These are phyloP conservation scores for Microcebus lehilahytsara DNA, from an alignment of 2,113 vertebrate genomes.

Conservation along the genomic window DNA sequence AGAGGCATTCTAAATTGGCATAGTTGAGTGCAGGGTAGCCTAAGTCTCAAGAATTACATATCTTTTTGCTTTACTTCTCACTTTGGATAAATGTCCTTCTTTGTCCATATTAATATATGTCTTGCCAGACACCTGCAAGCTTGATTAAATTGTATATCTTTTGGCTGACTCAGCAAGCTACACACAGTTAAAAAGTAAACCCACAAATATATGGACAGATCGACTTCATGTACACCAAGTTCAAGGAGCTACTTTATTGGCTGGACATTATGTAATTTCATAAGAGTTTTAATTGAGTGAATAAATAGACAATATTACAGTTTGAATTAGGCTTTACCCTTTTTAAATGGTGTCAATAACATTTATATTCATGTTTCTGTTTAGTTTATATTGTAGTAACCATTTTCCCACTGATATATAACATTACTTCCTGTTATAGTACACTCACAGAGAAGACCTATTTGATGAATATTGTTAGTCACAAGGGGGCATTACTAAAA, in stretches of 20 bases:
- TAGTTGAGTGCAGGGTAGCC: background rate
- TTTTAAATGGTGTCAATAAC: background rate
- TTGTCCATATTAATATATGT: background rate
- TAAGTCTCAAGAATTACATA: conserved; percentile 39
- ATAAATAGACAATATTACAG: background rate
- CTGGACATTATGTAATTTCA: background rate
- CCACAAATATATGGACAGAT: background rate
- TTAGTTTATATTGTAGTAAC: conserved; percentile 24
- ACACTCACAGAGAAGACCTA: background rate
- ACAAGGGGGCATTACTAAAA: conserved; percentile 38
- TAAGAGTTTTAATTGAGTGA: background rate
- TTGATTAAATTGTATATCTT: background rate
- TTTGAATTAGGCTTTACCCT: background rate
- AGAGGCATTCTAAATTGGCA: conserved; percentile 66
- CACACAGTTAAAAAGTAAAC: background rate
- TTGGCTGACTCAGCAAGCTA: background rate
- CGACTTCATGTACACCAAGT: background rate
- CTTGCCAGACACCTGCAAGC: background rate
- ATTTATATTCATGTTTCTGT: background rate
- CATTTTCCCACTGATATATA: background rate
- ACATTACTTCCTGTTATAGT: background rate
- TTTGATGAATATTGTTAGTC: conserved; percentile 5
- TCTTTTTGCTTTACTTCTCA: conserved; percentile 10
- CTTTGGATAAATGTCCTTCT: background rate
- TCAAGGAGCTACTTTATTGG: background rate